Conservation (phyloP, 1,140 invertebrate species). For the Aphelenchoides besseyi region DNA sequence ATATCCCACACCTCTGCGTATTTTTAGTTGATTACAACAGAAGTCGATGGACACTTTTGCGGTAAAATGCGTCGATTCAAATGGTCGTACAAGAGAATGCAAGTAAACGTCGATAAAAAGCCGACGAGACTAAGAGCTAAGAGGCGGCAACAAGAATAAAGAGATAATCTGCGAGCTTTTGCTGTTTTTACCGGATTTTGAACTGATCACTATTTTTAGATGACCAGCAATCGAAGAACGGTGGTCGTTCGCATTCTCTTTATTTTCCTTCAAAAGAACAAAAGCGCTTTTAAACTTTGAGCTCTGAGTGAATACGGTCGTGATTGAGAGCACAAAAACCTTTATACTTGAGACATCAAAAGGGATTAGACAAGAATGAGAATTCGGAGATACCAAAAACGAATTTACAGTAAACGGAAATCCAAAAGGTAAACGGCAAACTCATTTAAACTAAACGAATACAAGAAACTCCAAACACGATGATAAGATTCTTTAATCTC, state of each 20-base stretch:
- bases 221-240: not conserved
- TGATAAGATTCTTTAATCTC: too few relatives aligned
- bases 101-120: not conserved
- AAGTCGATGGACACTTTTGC: not conserved
- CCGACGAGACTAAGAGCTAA: not conserved
- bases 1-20: not conserved
- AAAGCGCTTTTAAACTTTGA: not conserved
- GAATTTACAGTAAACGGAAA: too few relatives aligned
- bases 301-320: not conserved
- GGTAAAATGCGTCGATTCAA: not conserved
- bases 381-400: too few relatives aligned
- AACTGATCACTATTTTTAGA: not conserved
- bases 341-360: too few relatives aligned
- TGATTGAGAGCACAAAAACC: not conserved
- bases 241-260: not conserved
- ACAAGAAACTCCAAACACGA: too few relatives aligned
- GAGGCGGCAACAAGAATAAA: not conserved
- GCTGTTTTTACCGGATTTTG: slow-evolving; percentile 5
- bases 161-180: not conserved
- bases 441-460: too few relatives aligned
- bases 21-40: not conserved
- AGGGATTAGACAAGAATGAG: too few relatives aligned
- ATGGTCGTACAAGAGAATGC: not conserved
- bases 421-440: too few relatives aligned
- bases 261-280: not conserved